Percentiles rank a stretch among this genome's conserved stretches.
Evolutionary conservation across 2,888 invertebrate genomes (phyloP).

Genomic region (Nasonovia ribisnigri): DNA sequence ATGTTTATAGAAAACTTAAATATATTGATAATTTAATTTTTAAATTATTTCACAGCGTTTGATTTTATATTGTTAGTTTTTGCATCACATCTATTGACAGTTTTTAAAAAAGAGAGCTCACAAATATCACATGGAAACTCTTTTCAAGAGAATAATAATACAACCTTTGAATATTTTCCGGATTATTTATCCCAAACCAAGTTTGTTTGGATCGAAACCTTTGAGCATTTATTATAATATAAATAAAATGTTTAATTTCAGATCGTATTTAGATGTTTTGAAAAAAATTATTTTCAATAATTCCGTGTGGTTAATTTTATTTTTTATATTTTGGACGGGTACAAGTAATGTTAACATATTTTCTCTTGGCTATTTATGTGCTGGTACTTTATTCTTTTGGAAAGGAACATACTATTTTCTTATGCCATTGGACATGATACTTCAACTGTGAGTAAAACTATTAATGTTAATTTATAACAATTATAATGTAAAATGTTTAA

Average conservation of each 20-base stretch:
- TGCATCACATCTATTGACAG: neutral
- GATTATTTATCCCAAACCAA: slow-evolving; percentile 6
- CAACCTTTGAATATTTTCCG: neutral
- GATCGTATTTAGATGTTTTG: slow-evolving; percentile 37
- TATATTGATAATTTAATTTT: neutral
- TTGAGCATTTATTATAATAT: neutral
- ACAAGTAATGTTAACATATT: slow-evolving; percentile 4
- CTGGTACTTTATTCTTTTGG: slow-evolving; percentile 34
- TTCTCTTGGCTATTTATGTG: slow-evolving; percentile 35
- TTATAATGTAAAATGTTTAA: neutral
- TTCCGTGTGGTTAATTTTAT: slow-evolving; percentile 49
- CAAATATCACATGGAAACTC: neutral
- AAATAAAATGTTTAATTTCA: neutral
- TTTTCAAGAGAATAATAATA: too few relatives aligned
- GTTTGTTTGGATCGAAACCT: neutral
- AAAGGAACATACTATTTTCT: slow-evolving; percentile 34
- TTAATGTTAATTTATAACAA: neutral
- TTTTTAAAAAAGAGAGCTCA: neutral
- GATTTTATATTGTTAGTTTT: slow-evolving; percentile 44
- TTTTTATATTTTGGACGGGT: slow-evolving; percentile 41
- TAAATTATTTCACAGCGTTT: neutral
- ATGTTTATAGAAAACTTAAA: neutral
- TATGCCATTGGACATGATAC: neutral
- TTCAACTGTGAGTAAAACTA: slow-evolving; percentile 33
- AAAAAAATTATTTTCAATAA: slow-evolving; percentile 34